Evolutionary conservation across 1,140 invertebrate species (phyloP).

Genomic region (Aricia agestis): DNA sequence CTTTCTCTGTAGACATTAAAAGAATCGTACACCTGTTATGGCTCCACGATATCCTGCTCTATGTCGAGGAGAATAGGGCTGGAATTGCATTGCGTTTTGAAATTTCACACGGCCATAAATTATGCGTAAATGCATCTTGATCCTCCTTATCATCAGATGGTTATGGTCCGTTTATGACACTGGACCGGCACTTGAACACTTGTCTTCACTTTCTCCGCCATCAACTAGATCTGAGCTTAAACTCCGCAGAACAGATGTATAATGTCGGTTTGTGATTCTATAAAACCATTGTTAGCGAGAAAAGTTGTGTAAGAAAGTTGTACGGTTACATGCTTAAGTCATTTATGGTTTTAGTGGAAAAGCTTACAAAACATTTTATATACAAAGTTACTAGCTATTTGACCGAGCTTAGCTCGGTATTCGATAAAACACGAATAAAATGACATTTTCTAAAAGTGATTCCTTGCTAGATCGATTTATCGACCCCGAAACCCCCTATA

Average conservation of each 20-base stretch:
- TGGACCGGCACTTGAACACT: neutral
- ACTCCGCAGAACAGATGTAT: too few species aligned
- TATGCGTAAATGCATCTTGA: constrained; percentile 39
- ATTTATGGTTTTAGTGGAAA: too few species aligned
- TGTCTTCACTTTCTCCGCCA: neutral
- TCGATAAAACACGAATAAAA: too few species aligned
- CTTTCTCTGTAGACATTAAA: constrained; percentile 16
- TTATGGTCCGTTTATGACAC: constrained; percentile 22
- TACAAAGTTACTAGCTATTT: too few species aligned
- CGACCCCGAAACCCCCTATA: too few species aligned
- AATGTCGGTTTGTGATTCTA: neutral
- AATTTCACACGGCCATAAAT: constrained; percentile 32
- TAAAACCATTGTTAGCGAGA: neutral
- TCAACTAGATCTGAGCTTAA: neutral
- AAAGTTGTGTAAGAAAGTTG: neutral
- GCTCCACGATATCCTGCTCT: neutral
- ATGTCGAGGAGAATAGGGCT: neutral
- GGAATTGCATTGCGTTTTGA: neutral
- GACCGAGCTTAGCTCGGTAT: too few species aligned
- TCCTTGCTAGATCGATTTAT: too few species aligned
- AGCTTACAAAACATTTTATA: too few species aligned
- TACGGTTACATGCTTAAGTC: neutral
- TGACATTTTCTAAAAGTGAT: too few species aligned
- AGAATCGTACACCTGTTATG: constrained; percentile 5
- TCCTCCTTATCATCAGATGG: constrained; percentile 35